phyloP scores from a whole-genome alignment of 2,113 vertebrate species.

The Cathartes aura region DNA sequence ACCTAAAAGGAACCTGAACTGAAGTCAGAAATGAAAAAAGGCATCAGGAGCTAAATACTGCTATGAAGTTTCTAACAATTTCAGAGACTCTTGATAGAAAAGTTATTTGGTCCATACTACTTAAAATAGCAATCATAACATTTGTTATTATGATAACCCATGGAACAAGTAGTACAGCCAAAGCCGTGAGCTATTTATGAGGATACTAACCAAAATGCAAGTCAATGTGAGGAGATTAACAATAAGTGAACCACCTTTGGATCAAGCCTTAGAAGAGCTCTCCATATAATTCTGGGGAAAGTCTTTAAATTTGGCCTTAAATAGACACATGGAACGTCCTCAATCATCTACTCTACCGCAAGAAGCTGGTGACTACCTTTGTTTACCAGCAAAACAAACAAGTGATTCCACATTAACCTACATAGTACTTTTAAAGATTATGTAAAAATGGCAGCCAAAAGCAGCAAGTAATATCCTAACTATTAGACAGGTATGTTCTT shows the following conservation, averaged over 20 bases:
- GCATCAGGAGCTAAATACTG: not conserved
- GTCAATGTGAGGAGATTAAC: not conserved
- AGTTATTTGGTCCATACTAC: not conserved
- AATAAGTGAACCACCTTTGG: not conserved
- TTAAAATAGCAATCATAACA: not conserved
- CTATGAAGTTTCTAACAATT: not conserved
- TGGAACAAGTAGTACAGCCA: not conserved
- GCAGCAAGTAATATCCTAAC: not conserved
- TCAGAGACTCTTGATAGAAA: not conserved
- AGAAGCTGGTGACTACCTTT: not conserved
- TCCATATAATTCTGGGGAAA: not conserved
- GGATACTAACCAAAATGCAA: not conserved
- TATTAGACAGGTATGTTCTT: not conserved
- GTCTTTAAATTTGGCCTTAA: not conserved
- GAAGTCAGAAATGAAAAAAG: not conserved
- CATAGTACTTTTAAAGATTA: not conserved
- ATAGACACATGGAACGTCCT: not conserved
- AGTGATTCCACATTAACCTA: not conserved
- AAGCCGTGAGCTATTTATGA: not conserved
- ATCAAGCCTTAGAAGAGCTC: not conserved
- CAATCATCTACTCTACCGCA: not conserved
- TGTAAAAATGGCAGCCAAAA: not conserved
- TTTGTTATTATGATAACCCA: not conserved
- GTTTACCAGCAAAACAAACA: not conserved
- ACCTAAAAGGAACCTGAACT: not conserved